phyloP scores from a whole-genome alignment of 2,888 invertebrate species.

The Parnassius smintheus region DNA sequence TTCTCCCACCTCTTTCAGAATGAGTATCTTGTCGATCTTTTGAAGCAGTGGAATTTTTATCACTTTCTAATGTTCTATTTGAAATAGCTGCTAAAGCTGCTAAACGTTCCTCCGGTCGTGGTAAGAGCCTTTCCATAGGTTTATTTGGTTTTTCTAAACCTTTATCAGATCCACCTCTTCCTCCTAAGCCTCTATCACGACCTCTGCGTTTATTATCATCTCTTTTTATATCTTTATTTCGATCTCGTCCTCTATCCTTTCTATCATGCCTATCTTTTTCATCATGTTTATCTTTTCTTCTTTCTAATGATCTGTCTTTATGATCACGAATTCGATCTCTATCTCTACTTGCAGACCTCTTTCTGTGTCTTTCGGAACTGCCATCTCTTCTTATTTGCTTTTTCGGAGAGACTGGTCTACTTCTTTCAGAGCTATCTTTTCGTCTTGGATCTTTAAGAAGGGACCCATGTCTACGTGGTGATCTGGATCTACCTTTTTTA shows the following conservation, averaged over 20 bases:
- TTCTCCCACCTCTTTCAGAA: slow-evolving; percentile 72
- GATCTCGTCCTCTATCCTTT: slow-evolving; percentile 85
- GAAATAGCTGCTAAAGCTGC: slow-evolving; percentile 80
- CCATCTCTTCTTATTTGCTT: slow-evolving; percentile 65
- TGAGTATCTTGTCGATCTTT: slow-evolving; percentile 73
- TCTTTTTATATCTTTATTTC: slow-evolving; percentile 78
- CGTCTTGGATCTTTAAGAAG: slow-evolving; percentile 68
- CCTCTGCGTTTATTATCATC: slow-evolving; percentile 78
- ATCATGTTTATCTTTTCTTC: slow-evolving; percentile 77
- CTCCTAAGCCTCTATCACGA: slow-evolving; percentile 71
- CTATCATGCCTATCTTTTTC: slow-evolving; percentile 83
- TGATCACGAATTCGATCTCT: slow-evolving; percentile 77
- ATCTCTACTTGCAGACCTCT: slow-evolving; percentile 68
- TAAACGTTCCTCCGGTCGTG: slow-evolving; percentile 83
- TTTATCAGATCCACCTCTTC: slow-evolving; percentile 70
- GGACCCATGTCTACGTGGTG: slow-evolving; percentile 61
- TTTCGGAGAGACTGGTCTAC: slow-evolving; percentile 75
- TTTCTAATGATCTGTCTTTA: slow-evolving; percentile 73
- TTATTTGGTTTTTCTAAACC: slow-evolving; percentile 83
- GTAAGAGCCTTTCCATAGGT: slow-evolving; percentile 82
- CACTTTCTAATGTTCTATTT: slow-evolving; percentile 67
- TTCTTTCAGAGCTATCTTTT: slow-evolving; percentile 74
- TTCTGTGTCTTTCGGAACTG: slow-evolving; percentile 67
- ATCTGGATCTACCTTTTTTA: slow-evolving; percentile 70
- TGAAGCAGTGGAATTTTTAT: slow-evolving; percentile 69